These are phyloP conservation scores for Tinamus guttatus DNA, from an alignment of 2,113 vertebrate genomes.

Conservation along the genomic window DNA sequence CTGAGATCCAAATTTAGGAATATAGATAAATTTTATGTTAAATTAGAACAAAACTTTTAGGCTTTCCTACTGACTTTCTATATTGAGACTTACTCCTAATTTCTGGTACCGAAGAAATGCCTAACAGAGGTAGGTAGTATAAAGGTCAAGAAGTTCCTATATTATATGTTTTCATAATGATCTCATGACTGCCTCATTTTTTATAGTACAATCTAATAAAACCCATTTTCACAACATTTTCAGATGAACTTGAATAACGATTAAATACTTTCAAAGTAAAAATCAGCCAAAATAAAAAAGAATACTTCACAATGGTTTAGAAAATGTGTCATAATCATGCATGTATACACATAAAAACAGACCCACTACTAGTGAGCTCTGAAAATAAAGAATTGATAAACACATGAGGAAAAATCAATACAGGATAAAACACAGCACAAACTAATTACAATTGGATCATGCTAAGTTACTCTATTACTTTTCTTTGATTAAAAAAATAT, in stretches of 20 bases:
- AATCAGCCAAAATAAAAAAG: not conserved
- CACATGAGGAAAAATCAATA: not conserved
- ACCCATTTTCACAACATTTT: not conserved
- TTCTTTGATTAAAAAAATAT: not conserved
- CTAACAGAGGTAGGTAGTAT: not conserved
- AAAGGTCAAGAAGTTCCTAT: not conserved
- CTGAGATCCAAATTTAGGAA: not conserved
- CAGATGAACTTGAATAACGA: not conserved
- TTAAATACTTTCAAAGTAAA: not conserved
- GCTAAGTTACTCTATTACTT: not conserved
- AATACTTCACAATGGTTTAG: not conserved
- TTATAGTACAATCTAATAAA: constrained; percentile 12
- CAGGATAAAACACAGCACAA: not conserved
- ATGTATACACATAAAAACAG: not conserved
- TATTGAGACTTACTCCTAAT: not conserved
- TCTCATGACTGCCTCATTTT: not conserved
- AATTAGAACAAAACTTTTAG: not conserved
- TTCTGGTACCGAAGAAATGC: not conserved
- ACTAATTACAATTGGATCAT: not conserved
- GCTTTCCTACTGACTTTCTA: not conserved
- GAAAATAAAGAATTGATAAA: not conserved
- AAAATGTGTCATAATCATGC: not conserved
- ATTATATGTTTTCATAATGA: not conserved
- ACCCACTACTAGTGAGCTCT: not conserved
- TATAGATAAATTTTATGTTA: not conserved